Conservation (phyloP, 2,113 vertebrate species). For the Elaphurus davidianus region DNA sequence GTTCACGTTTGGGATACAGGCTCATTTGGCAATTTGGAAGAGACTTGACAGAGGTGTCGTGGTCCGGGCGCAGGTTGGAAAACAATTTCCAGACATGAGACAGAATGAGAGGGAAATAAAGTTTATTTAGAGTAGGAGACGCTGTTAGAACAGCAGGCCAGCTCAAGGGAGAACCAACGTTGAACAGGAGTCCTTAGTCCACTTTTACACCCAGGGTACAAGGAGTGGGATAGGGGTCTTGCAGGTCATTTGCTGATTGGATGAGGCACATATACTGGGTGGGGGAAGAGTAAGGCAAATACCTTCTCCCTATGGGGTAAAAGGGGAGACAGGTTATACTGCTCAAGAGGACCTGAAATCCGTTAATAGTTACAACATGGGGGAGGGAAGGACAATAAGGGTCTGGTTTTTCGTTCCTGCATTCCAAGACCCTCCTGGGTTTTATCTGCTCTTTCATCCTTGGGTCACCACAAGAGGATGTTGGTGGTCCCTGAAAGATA, state of each 20-base stretch:
- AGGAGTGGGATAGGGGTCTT: not conserved
- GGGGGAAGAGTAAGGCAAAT: not conserved
- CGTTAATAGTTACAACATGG: not conserved
- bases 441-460: not conserved
- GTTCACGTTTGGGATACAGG: not conserved
- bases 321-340: not conserved
- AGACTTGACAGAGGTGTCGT: not conserved
- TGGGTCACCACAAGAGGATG: not conserved
- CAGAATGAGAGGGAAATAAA: not conserved
- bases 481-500: not conserved
- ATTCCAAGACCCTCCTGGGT: not conserved
- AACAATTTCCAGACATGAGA: not conserved
- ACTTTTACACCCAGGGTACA: not conserved
- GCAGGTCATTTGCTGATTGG: not conserved
- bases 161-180: not conserved
- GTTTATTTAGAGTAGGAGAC: not conserved
- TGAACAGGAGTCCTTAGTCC: not conserved
- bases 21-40: not conserved
- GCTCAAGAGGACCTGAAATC: not conserved
- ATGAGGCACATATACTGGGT: not conserved
- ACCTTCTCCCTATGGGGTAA: not conserved
- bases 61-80: accelerated
- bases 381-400: not conserved
- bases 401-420: not conserved
- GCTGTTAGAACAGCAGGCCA: not conserved